Percentiles rank a stretch among this genome's conserved stretches.
These are phyloP conservation scores for Tachina lurida DNA, from an alignment of 2,888 invertebrate species.

Conservation along the genomic window DNA sequence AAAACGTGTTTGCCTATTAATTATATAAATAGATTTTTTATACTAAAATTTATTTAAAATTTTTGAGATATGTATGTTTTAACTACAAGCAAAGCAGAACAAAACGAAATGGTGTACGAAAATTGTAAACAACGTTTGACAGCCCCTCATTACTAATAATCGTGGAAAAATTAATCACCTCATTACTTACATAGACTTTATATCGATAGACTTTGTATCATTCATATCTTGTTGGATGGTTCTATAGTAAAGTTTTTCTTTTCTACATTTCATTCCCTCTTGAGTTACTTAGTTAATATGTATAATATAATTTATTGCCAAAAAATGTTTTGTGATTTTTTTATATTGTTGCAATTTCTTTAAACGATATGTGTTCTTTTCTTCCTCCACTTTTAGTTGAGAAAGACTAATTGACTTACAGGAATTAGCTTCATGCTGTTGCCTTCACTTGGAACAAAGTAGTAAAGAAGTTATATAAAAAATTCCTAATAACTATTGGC, in stretches of 20 bases:
- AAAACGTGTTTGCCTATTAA: no score
- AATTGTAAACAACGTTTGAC: no score
- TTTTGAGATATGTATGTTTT: no score
- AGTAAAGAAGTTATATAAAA: not conserved
- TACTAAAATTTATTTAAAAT: no score
- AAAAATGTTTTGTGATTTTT: conserved; percentile 24
- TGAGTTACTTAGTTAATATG: not conserved
- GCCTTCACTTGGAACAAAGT: conserved; percentile 19
- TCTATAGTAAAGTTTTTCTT: not conserved
- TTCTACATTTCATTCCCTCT: not conserved
- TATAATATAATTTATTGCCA: conserved; percentile 5
- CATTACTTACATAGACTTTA: no score
- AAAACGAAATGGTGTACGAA: no score
- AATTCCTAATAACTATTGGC: conserved; percentile 15
- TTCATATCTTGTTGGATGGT: not conserved
- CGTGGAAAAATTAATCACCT: no score
- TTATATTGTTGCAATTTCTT: conserved; percentile 33
- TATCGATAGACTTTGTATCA: no score
- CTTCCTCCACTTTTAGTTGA: conserved; percentile 74
- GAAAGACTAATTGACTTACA: conserved; percentile 70
- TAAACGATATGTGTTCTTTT: conserved; percentile 68
- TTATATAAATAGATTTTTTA: no score
- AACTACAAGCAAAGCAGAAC: no score
- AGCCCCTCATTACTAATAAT: no score
- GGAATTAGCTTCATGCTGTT: conserved; percentile 40